Conservation (phyloP, 2,797 vertebrate species). For the Sternotherus odoratus region DNA sequence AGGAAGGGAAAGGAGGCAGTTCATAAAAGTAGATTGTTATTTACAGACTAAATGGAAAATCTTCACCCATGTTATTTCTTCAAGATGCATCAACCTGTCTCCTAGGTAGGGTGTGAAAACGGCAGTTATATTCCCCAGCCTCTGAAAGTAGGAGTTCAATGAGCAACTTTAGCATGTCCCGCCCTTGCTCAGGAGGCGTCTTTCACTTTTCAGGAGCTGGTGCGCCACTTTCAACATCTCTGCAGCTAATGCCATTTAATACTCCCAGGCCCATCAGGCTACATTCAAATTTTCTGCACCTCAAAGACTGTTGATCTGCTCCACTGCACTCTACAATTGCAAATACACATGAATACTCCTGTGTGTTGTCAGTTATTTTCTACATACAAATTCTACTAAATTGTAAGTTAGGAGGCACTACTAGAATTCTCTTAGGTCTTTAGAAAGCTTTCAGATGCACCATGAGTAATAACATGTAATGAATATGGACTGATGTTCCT, state of each 20-base stretch:
- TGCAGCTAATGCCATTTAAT: conserved; percentile 61
- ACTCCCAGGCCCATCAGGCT: conserved; percentile 49
- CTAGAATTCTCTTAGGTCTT: conserved; percentile 72
- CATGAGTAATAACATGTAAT: conserved; percentile 60
- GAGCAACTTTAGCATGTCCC: neutral
- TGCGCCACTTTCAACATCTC: conserved; percentile 27
- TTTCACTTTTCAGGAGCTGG: conserved; percentile 7
- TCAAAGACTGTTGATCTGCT: conserved; percentile 55
- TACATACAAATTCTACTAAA: conserved; percentile 63
- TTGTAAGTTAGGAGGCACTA: conserved; percentile 63
- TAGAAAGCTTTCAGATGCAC: conserved; percentile 74
- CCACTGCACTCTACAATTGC: conserved; percentile 35
- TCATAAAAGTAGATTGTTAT: conserved; percentile 28
- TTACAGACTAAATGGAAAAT: conserved; percentile 1
- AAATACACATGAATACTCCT: conserved; percentile 54
- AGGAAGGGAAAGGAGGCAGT: conserved; percentile 38
- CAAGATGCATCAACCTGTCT: conserved; percentile 23
- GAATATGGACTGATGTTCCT: conserved; percentile 68
- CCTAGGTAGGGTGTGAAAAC: conserved; percentile 12
- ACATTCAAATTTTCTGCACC: conserved; percentile 65
- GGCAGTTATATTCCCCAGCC: conserved; percentile 22
- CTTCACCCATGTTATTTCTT: conserved; percentile 57
- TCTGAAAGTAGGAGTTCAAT: neutral
- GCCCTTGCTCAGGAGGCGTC: conserved; percentile 4
- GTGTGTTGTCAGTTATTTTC: conserved; percentile 70